Base-by-base conservation (phyloP, 2,888 invertebrate genomes). In the Zhuqinia jingwanae region DNA sequence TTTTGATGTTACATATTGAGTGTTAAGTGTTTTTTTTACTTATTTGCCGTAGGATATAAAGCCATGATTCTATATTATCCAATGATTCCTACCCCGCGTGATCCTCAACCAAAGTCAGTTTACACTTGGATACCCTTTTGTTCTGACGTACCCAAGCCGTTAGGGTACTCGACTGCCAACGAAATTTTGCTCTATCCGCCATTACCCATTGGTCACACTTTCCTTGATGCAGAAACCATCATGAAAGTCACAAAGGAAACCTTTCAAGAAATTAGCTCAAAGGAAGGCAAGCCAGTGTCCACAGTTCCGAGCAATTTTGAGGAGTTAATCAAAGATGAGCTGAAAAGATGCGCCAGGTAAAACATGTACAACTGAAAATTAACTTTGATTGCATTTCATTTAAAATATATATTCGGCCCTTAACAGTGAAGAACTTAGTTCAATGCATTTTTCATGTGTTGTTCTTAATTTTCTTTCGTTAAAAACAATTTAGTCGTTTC, bases 121-220 rank as follows among this genome's bases (percentile, higher is more conserved):
- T 68, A 3, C 25, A 42, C 68, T 6, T 80, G 80, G 68, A 70
- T 80, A n/a, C 56, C 53, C 8, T 80, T 81, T 17, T 58, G 22
- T 11, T 58, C 73, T 6, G 6, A 17, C 10, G 6, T 58, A 17
- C 45, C 47, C 3, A 81, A 81, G 42, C 73, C 27, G 0, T 15
- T 81, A 5, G 56, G 70, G 0, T 73, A 25, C 17, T 70, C 70
- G 15, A 0, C 17, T 1, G 15, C 3, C 0, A 58, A 81, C 1
- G 30, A 36, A 2, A 27, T 70, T 10, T 20, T 22, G 0, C 45
- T 81, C 0, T 11, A 22, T 45, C 81, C 81, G n/a, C 20, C 25
- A 42, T 13, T 27, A 2, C n/a, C n/a, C n/a, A n/a, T n/a, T n/a
- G n/a, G n/a, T n/a, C 17, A 27, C 20, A 60, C 2, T 0, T 10